Evolutionary conservation across 1,140 invertebrate species (phyloP), one percentile per base, ranked within the genome.

Genomic region (Scaptomyza graminum): DNA sequence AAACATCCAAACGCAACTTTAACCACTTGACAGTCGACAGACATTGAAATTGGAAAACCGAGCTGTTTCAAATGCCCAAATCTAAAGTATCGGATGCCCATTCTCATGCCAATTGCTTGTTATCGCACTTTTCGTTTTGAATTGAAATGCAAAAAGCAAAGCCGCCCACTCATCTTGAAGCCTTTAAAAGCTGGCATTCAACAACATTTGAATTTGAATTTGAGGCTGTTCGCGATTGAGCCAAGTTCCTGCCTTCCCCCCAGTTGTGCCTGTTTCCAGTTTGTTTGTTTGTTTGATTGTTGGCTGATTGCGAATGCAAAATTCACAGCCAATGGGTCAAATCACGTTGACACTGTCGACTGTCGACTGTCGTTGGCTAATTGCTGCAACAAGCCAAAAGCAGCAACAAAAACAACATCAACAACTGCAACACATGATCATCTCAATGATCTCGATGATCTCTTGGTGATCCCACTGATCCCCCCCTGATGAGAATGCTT

Each of bases 271-370:
- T 51, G 9, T 59, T 55, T 51, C 49, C 43, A 16, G 44, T 56
- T 67, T 34, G 31, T 15, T 37, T 28, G 12, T 22, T 61, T 39
- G 62, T 50, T 9, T n/a, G n/a, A 25, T 71, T 74, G 79, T 43
- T 66, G 63, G 41, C 73, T 84, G 81, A 85, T 85, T 87, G 82
- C 81, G 25, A 59, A 64, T 74, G 70, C 65, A 84, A 84, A 84
- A 84, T 80, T 41, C 37, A 41, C 31, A 34, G 52, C 12, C 52
- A 69, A 62, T 61, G 59, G 81, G 81, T 85, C 82, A 85, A 74
- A 76, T 68, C 59, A 81, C 57, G 74, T 85, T 85, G 81, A 67
- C 81, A 80, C 82, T 65, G 69, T 41, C 12, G 12, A 41, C 37
- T 28, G 28, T 37, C 34, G 34, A 39, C 31, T 80, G 74, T 77